These are phyloP conservation scores for Lepisosteus osseus DNA, from an alignment of 2,113 vertebrate species.

Conservation along the genomic window DNA sequence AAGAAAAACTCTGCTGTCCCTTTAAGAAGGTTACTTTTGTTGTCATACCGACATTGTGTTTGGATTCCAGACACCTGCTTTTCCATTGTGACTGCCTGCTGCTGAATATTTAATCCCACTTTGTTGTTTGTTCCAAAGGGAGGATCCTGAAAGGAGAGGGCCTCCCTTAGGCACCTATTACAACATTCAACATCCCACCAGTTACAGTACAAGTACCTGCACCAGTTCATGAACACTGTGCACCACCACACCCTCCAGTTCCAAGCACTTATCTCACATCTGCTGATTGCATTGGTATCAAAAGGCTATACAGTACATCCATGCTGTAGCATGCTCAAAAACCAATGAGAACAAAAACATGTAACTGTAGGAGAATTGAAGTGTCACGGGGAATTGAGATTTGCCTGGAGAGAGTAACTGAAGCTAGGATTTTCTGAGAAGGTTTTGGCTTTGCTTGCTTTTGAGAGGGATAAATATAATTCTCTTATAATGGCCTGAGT, in stretches of 20 bases:
- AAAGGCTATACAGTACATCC: not conserved
- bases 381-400: not conserved
- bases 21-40: not conserved
- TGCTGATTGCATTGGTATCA: not conserved
- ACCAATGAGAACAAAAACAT: too few species aligned
- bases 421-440: constrained; percentile 27
- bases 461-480: not conserved
- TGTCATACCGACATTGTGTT: not conserved
- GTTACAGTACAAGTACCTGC: not conserved
- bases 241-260: not conserved
- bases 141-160: not conserved
- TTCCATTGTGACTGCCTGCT: not conserved
- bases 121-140: not conserved
- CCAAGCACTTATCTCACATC: not conserved
- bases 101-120: not conserved
- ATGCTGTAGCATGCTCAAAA: not conserved
- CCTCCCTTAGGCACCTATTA: constrained; percentile 5
- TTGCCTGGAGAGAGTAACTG: constrained; percentile 17
- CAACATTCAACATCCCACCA: not conserved
- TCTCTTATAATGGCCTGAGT: too few species aligned
- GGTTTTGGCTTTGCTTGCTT: not conserved
- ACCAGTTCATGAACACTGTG: not conserved
- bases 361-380: too few species aligned
- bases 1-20: too few species aligned
- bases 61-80: not conserved